A percentile compares a stretch with the other conserved stretches of the same genome.
These are phyloP conservation scores for Drosophila subpulchrella DNA, from an alignment of 1,140 invertebrate genomes.

Conservation along the genomic window DNA sequence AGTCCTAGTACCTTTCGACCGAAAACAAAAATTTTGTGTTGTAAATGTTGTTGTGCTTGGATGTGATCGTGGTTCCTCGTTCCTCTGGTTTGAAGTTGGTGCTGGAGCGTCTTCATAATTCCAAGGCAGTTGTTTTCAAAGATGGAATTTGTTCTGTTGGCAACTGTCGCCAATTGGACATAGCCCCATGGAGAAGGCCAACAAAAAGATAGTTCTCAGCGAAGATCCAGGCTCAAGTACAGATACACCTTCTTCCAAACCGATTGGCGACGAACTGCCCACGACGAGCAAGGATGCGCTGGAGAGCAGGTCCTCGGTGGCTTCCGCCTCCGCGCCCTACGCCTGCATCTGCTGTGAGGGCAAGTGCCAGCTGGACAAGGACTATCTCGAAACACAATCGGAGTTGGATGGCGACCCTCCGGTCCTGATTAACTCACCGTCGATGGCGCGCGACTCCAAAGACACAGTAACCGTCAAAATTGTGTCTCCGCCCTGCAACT, in stretches of 20 bases:
- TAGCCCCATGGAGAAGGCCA: slow-evolving; percentile 20
- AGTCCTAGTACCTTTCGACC: background rate
- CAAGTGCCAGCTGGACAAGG: slow-evolving; percentile 36
- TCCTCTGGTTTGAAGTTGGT: slow-evolving; percentile 2
- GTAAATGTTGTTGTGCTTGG: slow-evolving; percentile 16
- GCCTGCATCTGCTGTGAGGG: slow-evolving; percentile 51
- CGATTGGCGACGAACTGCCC: slow-evolving; percentile 5
- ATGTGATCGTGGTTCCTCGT: background rate
- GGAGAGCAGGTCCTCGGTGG: slow-evolving; percentile 12
- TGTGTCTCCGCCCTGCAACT: slow-evolving; percentile 57
- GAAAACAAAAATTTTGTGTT: slow-evolving; percentile 5
- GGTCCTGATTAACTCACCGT: slow-evolving; percentile 25
- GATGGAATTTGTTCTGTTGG: slow-evolving; percentile 50
- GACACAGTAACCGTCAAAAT: slow-evolving; percentile 56
- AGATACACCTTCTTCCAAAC: background rate
- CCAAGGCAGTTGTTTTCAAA: slow-evolving; percentile 21
- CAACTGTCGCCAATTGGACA: slow-evolving; percentile 42
- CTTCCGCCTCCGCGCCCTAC: slow-evolving; percentile 38
- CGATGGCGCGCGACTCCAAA: slow-evolving; percentile 23
- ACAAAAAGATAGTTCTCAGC: slow-evolving; percentile 7
- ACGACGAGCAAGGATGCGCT: slow-evolving; percentile 8
- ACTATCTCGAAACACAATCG: slow-evolving; percentile 37
- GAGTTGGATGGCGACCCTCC: slow-evolving; percentile 34
- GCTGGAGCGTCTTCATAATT: background rate
- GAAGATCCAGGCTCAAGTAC: background rate